Evolutionary conservation across 1,140 invertebrate genomes (phyloP).

Genomic region (Globodera rostochiensis): DNA sequence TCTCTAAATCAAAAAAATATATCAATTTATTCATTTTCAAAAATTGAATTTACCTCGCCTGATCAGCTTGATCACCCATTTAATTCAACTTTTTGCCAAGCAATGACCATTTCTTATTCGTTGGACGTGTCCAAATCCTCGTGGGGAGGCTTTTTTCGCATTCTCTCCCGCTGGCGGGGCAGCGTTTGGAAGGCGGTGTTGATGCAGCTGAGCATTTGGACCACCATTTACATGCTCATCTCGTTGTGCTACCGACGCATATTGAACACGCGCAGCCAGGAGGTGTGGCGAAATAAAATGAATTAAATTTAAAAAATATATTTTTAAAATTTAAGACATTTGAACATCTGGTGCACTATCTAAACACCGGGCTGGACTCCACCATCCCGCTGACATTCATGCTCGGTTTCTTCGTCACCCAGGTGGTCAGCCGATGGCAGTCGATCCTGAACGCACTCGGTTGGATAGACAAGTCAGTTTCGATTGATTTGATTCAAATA

Average conservation of each 20-base stretch:
- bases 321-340: slow-evolving; percentile 49
- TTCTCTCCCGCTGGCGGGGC: slow-evolving; percentile 46
- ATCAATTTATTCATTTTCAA: too few relatives aligned
- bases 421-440: slow-evolving; percentile 51
- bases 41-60: too few relatives aligned
- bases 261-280: slow-evolving; percentile 34
- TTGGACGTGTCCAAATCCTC: slow-evolving; percentile 50
- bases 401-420: slow-evolving; percentile 54
- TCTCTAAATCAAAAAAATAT: too few relatives aligned
- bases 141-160: slow-evolving; percentile 32
- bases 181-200: slow-evolving; percentile 53
- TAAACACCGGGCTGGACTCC: slow-evolving; percentile 48
- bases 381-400: slow-evolving; percentile 52
- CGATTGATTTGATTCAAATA: too few relatives aligned
- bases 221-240: slow-evolving; percentile 47
- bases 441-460: slow-evolving; percentile 60
- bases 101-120: slow-evolving; percentile 49
- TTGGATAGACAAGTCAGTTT: slow-evolving; percentile 60
- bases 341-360: slow-evolving; percentile 54
- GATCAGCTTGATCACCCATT: too few relatives aligned
- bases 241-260: slow-evolving; percentile 42
- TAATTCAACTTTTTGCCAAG: not conserved
- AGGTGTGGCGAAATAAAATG: slow-evolving; percentile 31
- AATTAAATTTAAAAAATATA: slow-evolving; percentile 16
- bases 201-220: slow-evolving; percentile 44